These are phyloP conservation scores for Dascillus cervinus DNA, from an alignment of 2,888 invertebrate genomes.

Conservation along the genomic window DNA sequence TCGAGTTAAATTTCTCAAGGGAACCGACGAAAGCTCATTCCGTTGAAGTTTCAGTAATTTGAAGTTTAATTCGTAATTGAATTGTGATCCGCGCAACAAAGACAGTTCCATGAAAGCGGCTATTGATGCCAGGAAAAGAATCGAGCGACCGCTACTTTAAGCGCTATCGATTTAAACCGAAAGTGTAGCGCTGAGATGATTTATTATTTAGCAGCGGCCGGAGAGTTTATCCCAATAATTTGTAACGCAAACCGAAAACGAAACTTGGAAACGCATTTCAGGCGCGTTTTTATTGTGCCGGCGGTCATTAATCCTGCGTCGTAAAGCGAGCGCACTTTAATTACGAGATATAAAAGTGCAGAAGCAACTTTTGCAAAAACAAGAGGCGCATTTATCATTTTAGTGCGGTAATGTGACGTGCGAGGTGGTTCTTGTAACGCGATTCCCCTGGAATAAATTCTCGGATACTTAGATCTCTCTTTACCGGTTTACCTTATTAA, in stretches of 20 bases:
- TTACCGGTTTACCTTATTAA: conserved; percentile 5
- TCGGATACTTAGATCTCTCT: not conserved
- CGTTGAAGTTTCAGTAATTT: too few species aligned
- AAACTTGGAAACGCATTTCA: conserved; percentile 17
- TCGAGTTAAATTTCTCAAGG: too few species aligned
- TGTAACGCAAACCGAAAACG: conserved; percentile 23
- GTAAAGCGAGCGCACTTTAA: conserved; percentile 19
- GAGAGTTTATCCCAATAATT: conserved; percentile 22
- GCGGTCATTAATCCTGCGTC: conserved; percentile 18
- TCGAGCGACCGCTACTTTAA: too few species aligned
- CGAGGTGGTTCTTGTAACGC: conserved; percentile 19
- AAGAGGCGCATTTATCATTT: conserved; percentile 21
- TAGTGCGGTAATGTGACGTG: conserved; percentile 18
- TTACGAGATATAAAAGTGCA: conserved; percentile 19
- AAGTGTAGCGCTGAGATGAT: too few species aligned
- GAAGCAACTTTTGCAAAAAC: conserved; percentile 16
- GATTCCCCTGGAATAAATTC: conserved; percentile 15
- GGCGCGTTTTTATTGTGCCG: conserved; percentile 10
- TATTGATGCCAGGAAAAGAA: too few species aligned
- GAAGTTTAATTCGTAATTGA: too few species aligned
- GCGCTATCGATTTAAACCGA: too few species aligned
- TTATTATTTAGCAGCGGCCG: too few species aligned
- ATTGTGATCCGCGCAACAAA: too few species aligned
- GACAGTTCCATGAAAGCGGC: too few species aligned
- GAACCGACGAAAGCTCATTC: too few species aligned